Percentiles rank a stretch among this genome's conserved stretches.
These are phyloP conservation scores for Eugnorisma glareosa DNA, from an alignment of 2,888 invertebrate species.

Conservation along the genomic window DNA sequence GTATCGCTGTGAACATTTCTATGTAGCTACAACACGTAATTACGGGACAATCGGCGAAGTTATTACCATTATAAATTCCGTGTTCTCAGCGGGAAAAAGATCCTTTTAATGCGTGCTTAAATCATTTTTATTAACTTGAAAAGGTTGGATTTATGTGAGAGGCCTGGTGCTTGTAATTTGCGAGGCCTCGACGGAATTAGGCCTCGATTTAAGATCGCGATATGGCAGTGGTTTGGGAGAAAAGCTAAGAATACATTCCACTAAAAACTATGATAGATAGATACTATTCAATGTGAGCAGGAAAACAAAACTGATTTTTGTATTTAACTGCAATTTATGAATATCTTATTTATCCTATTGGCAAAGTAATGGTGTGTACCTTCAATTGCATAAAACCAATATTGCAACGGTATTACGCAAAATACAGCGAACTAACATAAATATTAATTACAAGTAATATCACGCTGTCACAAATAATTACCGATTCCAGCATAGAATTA, in stretches of 20 bases:
- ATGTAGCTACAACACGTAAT: constrained; percentile 71
- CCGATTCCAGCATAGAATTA: constrained; percentile 10
- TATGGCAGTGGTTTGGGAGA: constrained; percentile 37
- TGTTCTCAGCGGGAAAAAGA: constrained; percentile 83
- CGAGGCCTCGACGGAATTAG: constrained; percentile 77
- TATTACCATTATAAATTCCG: constrained; percentile 85
- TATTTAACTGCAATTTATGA: neutral
- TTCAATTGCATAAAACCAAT: constrained; percentile 2
- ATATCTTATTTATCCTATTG: constrained; percentile 4
- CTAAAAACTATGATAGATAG: neutral
- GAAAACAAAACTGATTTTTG: neutral
- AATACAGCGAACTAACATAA: neutral
- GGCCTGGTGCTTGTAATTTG: constrained; percentile 83
- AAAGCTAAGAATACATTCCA: constrained; percentile 16
- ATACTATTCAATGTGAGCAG: neutral
- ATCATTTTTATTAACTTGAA: constrained; percentile 90
- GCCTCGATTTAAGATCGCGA: constrained; percentile 65
- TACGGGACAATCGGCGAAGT: constrained; percentile 81
- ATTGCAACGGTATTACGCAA: neutral
- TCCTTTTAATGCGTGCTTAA: constrained; percentile 87
- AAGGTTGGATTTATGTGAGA: constrained; percentile 86
- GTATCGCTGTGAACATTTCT: constrained; percentile 60
- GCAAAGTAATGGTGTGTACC: neutral
- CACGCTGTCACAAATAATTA: neutral
- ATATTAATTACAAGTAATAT: constrained; percentile 23